Conservation (phyloP, 2,113 vertebrate genomes). For the Oryzias melastigma region DNA sequence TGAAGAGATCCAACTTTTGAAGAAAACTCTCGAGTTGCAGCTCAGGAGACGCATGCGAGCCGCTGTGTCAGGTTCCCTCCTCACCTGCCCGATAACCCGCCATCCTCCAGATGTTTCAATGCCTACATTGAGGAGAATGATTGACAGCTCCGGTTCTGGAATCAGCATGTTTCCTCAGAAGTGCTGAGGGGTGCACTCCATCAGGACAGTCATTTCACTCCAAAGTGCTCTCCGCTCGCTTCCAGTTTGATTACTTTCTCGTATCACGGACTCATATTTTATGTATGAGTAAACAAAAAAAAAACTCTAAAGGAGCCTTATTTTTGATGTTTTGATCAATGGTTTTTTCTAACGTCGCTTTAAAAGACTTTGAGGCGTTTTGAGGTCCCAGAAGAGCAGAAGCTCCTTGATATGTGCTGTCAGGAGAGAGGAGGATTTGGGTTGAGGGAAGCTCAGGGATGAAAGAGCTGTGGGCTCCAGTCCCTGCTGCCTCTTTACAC, state of each 20-base stretch:
- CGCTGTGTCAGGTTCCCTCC: conserved; percentile 8
- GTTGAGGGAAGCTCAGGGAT: conserved; percentile 8
- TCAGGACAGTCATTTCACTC: conserved; percentile 7
- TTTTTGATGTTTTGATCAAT: background rate
- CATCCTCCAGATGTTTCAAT: conserved; percentile 4
- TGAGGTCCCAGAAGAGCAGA: background rate
- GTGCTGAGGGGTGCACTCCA: conserved; percentile 29
- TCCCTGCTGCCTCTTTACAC: background rate
- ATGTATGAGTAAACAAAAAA: conserved; percentile 34
- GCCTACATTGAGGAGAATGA: conserved; percentile 21
- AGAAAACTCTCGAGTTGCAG: background rate
- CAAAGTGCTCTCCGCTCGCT: conserved; percentile 31
- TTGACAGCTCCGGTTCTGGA: conserved; percentile 35
- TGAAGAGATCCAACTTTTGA: no score
- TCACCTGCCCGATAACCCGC: background rate
- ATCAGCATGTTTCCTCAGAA: conserved; percentile 49
- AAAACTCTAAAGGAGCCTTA: background rate
- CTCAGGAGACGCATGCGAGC: background rate
- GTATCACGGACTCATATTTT: conserved; percentile 22
- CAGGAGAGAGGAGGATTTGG: background rate
- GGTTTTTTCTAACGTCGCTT: background rate
- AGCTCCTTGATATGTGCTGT: background rate
- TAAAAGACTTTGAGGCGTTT: background rate
- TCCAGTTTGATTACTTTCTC: conserved; percentile 38
- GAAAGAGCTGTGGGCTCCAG: conserved; percentile 8